These are phyloP conservation scores for Plodia interpunctella DNA, from an alignment of 1,140 invertebrate species.

Conservation along the genomic window DNA sequence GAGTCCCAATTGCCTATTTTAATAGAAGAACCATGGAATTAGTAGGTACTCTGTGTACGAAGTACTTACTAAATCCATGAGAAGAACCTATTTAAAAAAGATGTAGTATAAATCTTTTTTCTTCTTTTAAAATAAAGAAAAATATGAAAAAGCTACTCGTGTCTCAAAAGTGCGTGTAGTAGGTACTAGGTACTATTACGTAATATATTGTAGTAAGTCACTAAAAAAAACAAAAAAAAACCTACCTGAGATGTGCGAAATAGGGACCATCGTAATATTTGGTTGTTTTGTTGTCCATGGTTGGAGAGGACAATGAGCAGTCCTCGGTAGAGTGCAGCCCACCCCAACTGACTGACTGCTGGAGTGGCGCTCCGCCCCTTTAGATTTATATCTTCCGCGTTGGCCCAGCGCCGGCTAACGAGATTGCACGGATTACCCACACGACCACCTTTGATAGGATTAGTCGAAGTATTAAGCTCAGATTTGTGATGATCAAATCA, in stretches of 20 bases:
- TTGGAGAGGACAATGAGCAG: conserved; percentile 52
- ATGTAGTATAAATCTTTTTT: no score
- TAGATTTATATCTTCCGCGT: conserved; percentile 50
- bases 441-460: conserved; percentile 55
- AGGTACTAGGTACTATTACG: no score
- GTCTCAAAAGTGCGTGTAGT: no score
- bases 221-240: conserved; percentile 8
- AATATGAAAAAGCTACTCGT: no score
- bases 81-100: no score
- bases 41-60: no score
- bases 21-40: no score
- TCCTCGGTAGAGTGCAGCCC: conserved; percentile 62
- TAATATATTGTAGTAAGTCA: no score
- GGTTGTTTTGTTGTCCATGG: conserved; percentile 58
- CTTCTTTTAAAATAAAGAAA: no score
- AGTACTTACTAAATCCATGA: no score
- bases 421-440: conserved; percentile 60
- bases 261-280: conserved; percentile 52
- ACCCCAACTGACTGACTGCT: conserved; percentile 72
- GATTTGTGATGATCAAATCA: conserved; percentile 48
- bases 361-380: conserved; percentile 9
- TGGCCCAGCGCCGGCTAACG: conserved; percentile 34
- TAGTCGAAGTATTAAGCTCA: conserved; percentile 48
- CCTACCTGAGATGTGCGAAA: conserved; percentile 59
- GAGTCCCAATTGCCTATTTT: no score